Evolutionary conservation across 2,888 invertebrate species (phyloP).

Genomic region (Megastigmus dorsalis): DNA sequence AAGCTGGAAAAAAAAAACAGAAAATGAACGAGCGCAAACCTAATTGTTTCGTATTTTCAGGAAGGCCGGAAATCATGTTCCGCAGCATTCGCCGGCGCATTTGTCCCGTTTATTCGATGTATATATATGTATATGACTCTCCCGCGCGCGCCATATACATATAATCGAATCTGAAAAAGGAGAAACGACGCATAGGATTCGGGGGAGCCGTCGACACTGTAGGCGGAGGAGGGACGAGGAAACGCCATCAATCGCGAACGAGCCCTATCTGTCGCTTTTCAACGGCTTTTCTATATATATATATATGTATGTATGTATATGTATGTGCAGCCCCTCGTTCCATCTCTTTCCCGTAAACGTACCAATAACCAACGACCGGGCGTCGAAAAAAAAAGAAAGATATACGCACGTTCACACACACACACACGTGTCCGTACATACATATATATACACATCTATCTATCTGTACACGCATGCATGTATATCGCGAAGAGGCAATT

Average conservation of each 20-base stretch:
- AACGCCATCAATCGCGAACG: slow-evolving; percentile 50
- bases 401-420: neutral
- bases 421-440: slow-evolving; percentile 6
- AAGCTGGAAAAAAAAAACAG: too few species aligned
- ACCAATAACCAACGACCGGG: slow-evolving; percentile 6
- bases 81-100: neutral
- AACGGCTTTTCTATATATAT: slow-evolving; percentile 12
- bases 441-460: slow-evolving; percentile 27
- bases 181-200: neutral
- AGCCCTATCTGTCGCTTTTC: slow-evolving; percentile 50
- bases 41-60: slow-evolving; percentile 31
- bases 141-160: too few species aligned
- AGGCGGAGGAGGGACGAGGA: neutral
- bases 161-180: neutral
- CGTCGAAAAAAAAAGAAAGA: slow-evolving; percentile 4
- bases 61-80: slow-evolving; percentile 24
- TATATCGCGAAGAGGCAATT: slow-evolving; percentile 60
- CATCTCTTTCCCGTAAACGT: slow-evolving; percentile 20
- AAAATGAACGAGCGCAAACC: neutral
- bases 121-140: neutral
- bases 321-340: too few species aligned
- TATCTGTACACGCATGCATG: slow-evolving; percentile 42
- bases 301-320: neutral
- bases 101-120: slow-evolving; percentile 17
- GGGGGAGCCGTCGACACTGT: too few species aligned